Percentiles rank a stretch among this genome's conserved stretches.
Evolutionary conservation across 2,888 invertebrate species (phyloP).

Genomic region (Nebria salina): DNA sequence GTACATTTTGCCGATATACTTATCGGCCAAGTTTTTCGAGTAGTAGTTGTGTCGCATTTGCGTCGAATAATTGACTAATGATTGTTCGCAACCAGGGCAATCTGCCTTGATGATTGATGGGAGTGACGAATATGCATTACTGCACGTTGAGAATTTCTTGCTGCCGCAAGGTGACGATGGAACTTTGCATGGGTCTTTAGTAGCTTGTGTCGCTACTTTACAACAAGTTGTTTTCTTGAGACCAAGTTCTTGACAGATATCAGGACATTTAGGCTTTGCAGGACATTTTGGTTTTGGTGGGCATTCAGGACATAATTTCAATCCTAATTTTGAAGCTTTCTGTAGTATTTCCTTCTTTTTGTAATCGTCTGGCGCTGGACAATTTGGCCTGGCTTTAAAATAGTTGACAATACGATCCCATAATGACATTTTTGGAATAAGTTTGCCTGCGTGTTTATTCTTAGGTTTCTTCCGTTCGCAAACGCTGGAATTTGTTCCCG

Average conservation of each 20-base stretch:
- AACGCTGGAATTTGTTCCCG: background rate
- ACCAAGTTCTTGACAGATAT: background rate
- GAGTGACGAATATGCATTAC: background rate
- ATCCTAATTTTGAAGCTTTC: constrained; percentile 56
- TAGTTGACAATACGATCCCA: constrained; percentile 55
- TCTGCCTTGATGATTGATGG: background rate
- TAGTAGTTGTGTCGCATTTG: background rate
- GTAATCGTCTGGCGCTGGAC: constrained; percentile 57
- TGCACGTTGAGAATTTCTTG: background rate
- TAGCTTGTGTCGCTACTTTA: background rate
- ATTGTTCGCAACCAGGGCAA: background rate
- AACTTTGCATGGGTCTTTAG: background rate
- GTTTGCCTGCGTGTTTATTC: background rate
- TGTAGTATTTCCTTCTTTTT: constrained; percentile 53
- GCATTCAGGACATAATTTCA: constrained; percentile 50
- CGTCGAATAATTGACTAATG: background rate
- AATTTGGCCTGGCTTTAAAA: constrained; percentile 57
- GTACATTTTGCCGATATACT: constrained; percentile 34
- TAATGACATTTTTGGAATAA: constrained; percentile 41
- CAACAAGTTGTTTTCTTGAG: constrained; percentile 20
- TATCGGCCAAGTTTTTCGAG: background rate
- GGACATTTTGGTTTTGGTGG: background rate
- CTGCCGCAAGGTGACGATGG: background rate
- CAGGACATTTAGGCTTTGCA: background rate
- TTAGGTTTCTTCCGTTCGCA: constrained; percentile 13